Conservation (phyloP, 2,888 invertebrate genomes). For the Chesias legatella region DNA sequence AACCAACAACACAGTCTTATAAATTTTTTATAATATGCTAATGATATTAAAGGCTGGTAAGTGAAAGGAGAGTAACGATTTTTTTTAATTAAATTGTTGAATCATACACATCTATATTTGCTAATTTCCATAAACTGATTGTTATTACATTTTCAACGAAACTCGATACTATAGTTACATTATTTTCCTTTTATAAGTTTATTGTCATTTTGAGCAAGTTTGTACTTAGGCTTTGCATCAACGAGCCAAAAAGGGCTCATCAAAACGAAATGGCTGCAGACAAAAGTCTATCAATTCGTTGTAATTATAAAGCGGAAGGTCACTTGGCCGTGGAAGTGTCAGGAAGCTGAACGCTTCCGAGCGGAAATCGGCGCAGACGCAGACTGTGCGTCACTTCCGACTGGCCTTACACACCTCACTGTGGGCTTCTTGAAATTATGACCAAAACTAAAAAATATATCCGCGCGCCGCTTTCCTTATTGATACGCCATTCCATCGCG, state of each 20-base stretch:
- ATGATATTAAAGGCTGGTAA: no score
- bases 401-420: slow-evolving; percentile 30
- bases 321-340: slow-evolving; percentile 45
- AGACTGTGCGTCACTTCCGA: slow-evolving; percentile 58
- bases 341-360: slow-evolving; percentile 66
- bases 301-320: slow-evolving; percentile 37
- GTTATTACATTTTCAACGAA: no score
- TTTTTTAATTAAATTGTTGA: no score
- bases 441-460: slow-evolving; percentile 6
- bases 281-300: slow-evolving; percentile 14
- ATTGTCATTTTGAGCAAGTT: no score
- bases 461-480: slow-evolving; percentile 6
- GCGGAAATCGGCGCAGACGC: slow-evolving; percentile 57
- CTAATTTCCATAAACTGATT: no score
- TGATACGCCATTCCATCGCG: slow-evolving; percentile 4
- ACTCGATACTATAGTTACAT: no score
- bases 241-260: no score
- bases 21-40: no score
- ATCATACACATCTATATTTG: no score
- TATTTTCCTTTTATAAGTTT: no score
- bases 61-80: no score
- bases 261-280: slow-evolving; percentile 15
- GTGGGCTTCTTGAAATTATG: slow-evolving; percentile 15
- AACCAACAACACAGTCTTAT: no score
- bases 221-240: not conserved